A percentile compares a stretch with the other conserved stretches of the same genome.
These are phyloP conservation scores for Nasua narica DNA, from an alignment of 2,797 vertebrate genomes.

Conservation along the genomic window DNA sequence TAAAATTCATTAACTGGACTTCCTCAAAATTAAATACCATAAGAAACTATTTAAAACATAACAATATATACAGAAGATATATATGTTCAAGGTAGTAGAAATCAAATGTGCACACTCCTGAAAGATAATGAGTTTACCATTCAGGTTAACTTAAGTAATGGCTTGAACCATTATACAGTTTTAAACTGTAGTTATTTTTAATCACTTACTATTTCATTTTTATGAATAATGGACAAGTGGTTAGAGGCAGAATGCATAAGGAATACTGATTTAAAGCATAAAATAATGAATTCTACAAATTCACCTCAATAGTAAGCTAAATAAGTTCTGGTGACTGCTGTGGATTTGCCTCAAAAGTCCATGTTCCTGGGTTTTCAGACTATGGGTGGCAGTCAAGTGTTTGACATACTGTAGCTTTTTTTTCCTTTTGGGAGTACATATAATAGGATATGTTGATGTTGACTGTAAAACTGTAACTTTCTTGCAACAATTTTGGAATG, in stretches of 20 bases:
- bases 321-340: conserved; percentile 29
- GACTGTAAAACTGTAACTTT: conserved; percentile 80
- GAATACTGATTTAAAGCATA: conserved; percentile 7
- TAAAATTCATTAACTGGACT: not conserved
- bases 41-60: not conserved
- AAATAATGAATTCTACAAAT: not conserved
- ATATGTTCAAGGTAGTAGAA: not conserved
- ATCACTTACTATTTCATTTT: not conserved
- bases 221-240: not conserved
- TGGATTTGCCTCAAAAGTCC: conserved; percentile 57
- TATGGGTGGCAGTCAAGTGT: conserved; percentile 38
- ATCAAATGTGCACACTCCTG: not conserved
- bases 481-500: conserved; percentile 80
- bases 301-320: not conserved
- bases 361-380: conserved; percentile 40
- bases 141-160: not conserved
- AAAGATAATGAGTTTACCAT: not conserved
- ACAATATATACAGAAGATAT: not conserved
- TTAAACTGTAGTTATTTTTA: not conserved
- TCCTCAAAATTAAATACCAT: conserved; percentile 15
- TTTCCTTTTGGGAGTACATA: conserved; percentile 55
- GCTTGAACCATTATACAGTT: not conserved
- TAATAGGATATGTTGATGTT: conserved; percentile 75
- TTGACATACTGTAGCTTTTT: conserved; percentile 60
- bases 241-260: not conserved